Conservation (phyloP, 2,888 invertebrate genomes). For the Neelides folsomi region DNA sequence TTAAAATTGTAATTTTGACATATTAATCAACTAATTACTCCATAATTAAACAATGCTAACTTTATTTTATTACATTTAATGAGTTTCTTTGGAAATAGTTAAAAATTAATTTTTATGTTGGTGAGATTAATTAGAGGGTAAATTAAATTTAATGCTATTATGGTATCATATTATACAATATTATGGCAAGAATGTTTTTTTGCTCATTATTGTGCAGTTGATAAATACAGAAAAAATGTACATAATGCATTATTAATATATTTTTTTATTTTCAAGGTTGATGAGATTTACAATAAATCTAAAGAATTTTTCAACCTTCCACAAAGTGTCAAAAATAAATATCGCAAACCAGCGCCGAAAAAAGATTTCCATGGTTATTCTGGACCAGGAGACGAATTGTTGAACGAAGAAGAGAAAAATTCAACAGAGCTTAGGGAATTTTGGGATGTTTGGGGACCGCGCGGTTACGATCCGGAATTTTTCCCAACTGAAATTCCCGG, state of each 20-base stretch:
- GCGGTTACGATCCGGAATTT: not conserved
- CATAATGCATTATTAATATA: too few relatives aligned
- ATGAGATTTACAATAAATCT: constrained; percentile 1
- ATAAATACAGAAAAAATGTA: too few relatives aligned
- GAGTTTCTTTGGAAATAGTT: too few relatives aligned
- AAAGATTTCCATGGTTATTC: constrained; percentile 10
- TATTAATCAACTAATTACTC: not conserved
- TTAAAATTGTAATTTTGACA: constrained; percentile 3
- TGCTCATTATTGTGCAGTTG: too few relatives aligned
- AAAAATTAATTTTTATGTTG: not conserved
- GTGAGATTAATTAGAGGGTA: too few relatives aligned
- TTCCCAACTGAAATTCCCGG: constrained; percentile 6
- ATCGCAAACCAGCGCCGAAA: constrained; percentile 2
- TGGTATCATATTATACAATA: too few relatives aligned
- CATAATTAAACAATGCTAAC: not conserved
- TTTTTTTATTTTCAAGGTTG: not conserved
- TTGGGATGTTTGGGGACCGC: constrained; percentile 2
- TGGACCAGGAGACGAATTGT: constrained; percentile 11
- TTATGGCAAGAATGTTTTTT: too few relatives aligned
- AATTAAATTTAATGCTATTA: too few relatives aligned
- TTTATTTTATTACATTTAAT: too few relatives aligned
- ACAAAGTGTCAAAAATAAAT: constrained; percentile 4
- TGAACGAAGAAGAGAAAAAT: constrained; percentile 4
- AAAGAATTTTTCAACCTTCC: constrained; percentile 10
- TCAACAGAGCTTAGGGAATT: constrained; percentile 1